phyloP scores from a whole-genome alignment of 2,113 vertebrate genomes.

The Aphyosemion australe region DNA sequence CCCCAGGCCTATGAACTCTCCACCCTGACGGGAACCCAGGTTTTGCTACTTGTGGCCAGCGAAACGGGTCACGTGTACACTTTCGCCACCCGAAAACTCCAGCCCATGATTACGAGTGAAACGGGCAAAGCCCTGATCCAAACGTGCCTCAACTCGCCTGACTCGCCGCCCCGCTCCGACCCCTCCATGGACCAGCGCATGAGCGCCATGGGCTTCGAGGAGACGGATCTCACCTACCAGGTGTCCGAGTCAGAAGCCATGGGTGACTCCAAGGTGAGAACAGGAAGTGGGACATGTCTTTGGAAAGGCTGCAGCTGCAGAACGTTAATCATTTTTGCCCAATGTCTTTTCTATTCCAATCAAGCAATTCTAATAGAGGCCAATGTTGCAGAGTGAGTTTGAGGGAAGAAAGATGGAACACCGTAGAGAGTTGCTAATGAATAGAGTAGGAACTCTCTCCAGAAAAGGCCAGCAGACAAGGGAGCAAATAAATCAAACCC shows the following conservation, averaged over 20 bases:
- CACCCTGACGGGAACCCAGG: conserved; percentile 97
- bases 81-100: conserved; percentile 96
- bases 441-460: conserved; percentile 36
- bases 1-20: conserved; percentile 94
- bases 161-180: conserved; percentile 94
- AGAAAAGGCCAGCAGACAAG: too few relatives aligned
- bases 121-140: conserved; percentile 98
- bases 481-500: conserved; percentile 29
- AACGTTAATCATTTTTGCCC: too few relatives aligned
- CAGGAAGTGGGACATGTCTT: conserved; percentile 1
- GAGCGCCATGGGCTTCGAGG: conserved; percentile 98
- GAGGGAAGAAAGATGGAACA: background rate
- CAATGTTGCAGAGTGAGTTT: conserved; percentile 17
- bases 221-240: conserved; percentile 98
- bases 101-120: conserved; percentile 99
- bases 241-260: conserved; percentile 98
- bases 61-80: conserved; percentile 99
- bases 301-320: conserved; percentile 5
- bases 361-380: conserved; percentile 17
- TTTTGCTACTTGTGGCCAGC: conserved; percentile 95
- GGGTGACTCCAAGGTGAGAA: conserved; percentile 93
- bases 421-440: conserved; percentile 26
- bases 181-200: conserved; percentile 98
- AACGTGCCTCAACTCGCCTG: conserved; percentile 98
- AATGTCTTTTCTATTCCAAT: too few relatives aligned